Evolutionary conservation across 2,888 invertebrate species (phyloP), one percentile per base, ranked within the genome.

Genomic region (Lypha dubia): DNA sequence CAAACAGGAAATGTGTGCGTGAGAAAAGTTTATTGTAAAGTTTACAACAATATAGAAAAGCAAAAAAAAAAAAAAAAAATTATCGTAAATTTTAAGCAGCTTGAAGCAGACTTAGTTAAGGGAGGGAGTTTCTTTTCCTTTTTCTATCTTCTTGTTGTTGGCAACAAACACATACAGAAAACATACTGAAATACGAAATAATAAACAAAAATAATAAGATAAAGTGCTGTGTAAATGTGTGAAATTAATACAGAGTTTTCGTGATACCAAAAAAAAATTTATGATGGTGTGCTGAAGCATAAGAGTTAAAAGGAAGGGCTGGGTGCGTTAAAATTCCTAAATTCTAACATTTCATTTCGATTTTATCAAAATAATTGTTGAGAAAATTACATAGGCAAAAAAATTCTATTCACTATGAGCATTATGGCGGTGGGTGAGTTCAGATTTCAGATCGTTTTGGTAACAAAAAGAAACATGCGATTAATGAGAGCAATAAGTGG

Each of bases 211-310:
- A 63, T 17, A 56, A 49, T 13, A 60, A 63, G 38, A 53, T 24
- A 84, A 84, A 80, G 68, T 73, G 73, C 70, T 84, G 84, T 77
- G 84, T 74, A 81, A 84, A 84, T 79, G 84, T 84, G 81, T 84
- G 77, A 81, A 81, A 79, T 77, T 81, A 81, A 84, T 79, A 84
- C 58, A 84, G 73, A 77, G 35, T 68, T 46, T 35, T 53, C 44
- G 71, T 17, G 44, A 56, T 49, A 56, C n/a, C n/a, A 20, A 11
- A 11, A 28, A 15, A n/a, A n/a, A n/a, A n/a, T n/a, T n/a, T 60
- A 7, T 62, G 20, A 38, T 17, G 41, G 41, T 46, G 44, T 32
- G 24, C 32, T 32, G 24, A 7, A 9, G 8, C 1, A 46, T 24
- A 5, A 51, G 13, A 13, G 11, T 38, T 2, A 7, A 15, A 1